Base-by-base conservation (phyloP, 2,113 vertebrate species). In the Tachysurus vachellii region DNA sequence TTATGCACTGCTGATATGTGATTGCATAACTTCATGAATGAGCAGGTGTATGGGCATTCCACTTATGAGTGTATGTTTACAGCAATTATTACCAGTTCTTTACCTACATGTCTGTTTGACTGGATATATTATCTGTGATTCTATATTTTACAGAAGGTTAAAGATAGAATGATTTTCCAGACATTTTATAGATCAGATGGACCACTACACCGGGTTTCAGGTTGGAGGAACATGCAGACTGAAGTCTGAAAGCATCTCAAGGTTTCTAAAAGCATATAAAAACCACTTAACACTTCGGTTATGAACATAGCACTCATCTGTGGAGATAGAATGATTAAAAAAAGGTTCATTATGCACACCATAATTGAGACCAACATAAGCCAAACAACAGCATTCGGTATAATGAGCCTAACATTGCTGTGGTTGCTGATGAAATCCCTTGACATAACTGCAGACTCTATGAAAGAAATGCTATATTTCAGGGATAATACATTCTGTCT, bases 341-440 rank as follows among this genome's bases (percentile, higher is more conserved):
- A 82, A 82, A 82, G 61, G 44, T 28, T 59, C 71, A 75, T 57
- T 82, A 83, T 83, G 75, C 80, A 53, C 75, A 59, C 26, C 59
- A 77, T 75, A 83, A 87, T 73, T 36, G 57, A 87, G 42, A 82
- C 86, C 75, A 86, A 54, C 75, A 82, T 13, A 73, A 82, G 54
- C 66, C 82, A 90, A 86, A 84, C 87, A 90, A 86, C 75, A 87
- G 77, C 28, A 82, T 85, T 44, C 5, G 50, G 50, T 81, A 61
- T 81, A 86, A 87, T 88, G 85, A 86, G 85, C 70, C 53, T 68
- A 87, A 75, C 86, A 82, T 79, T 68, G 82, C 77, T 84, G 56
- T 75, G 79, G 82, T 68, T 88, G 85, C 89, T 86, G 89, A 90
- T 90, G 89, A 90, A 90, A 90, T 88, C 87, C 86, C 85, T 54